Evolutionary conservation across 2,797 vertebrate species (phyloP), one percentile per base, ranked within the genome.

Genomic region (Sternotherus odoratus): DNA sequence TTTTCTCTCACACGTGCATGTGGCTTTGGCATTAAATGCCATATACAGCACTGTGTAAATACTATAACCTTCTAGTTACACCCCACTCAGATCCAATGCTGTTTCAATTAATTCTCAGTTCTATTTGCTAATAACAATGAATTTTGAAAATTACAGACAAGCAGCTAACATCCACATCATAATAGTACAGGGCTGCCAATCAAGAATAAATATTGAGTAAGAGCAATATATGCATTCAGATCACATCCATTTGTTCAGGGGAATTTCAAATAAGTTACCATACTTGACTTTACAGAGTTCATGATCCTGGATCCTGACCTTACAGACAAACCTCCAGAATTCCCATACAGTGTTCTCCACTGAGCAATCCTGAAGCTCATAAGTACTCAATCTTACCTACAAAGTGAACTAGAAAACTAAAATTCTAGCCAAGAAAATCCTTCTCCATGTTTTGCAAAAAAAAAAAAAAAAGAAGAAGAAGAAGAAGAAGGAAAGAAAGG

Each of bases 141-240:
- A 77, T 86, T 90, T 83, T 85, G n/a, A 39, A 80, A 82, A 49
- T 88, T 88, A 78, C 78, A 84, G 28, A 57, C 77, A 91, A 82
- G 83, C 30, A 92, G 86, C 81, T 82, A 88, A 83, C 66, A 79
- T 87, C 48, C n/a, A 36, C 26, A 84, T 79, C 26, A 80, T 66
- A 83, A 39, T 33, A 78, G 56, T 75, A 69, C 13, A 53, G 46
- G 86, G 36, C 60, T 82, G 87, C 66, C 86, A 89, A 89, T 94
- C 88, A 90, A 48, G 33, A 92, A 50, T 72, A 60, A 66, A 88
- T 86, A 77, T 50, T 72, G 24, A 88, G 69, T 86, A 91, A 88
- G 49, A 86, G 72, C 86, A 86, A 88, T 13, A 79, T 72, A 88
- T 16, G 82, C 57, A 77, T 86, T 92, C 33, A 30, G 60, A 54